Percentiles rank a stretch among this genome's conserved stretches.
Conservation (phyloP, 2,888 invertebrate species). For the Megamerina dolium region DNA sequence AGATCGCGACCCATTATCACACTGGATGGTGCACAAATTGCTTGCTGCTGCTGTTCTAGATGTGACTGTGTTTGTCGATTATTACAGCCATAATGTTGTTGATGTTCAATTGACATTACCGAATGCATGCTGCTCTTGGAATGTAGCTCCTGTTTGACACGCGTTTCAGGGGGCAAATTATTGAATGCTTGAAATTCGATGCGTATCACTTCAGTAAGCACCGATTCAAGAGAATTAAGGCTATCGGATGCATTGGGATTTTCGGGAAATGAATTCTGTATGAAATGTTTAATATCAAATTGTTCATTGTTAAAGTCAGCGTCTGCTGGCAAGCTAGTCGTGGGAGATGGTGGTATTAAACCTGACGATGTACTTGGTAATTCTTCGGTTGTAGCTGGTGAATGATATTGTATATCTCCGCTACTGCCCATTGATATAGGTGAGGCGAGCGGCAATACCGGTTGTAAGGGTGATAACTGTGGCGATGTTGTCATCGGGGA, state of each 20-base stretch:
- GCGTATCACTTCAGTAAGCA: constrained; percentile 78
- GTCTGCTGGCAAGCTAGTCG: constrained; percentile 9
- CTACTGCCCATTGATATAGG: constrained; percentile 4
- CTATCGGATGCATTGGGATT: constrained; percentile 29
- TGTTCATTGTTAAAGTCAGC: constrained; percentile 23
- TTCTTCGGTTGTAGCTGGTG: constrained; percentile 24
- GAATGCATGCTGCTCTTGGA: constrained; percentile 18
- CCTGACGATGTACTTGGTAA: constrained; percentile 30
- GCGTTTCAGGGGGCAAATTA: constrained; percentile 29
- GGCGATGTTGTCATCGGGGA: constrained; percentile 2
- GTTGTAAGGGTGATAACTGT: too few relatives aligned
- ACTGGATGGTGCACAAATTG: constrained; percentile 33
- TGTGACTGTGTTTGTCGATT: constrained; percentile 11
- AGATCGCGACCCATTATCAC: constrained; percentile 51
- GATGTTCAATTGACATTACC: constrained; percentile 8
- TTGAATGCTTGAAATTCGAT: constrained; percentile 68
- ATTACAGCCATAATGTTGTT: constrained; percentile 8
- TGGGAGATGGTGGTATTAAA: constrained; percentile 13
- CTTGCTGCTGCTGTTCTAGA: constrained; percentile 29
- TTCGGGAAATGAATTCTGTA: constrained; percentile 26
- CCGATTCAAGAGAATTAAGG: constrained; percentile 67
- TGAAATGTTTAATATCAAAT: constrained; percentile 33
- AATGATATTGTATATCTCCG: constrained; percentile 25
- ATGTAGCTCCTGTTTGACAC: constrained; percentile 35
- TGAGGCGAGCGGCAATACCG: constrained; percentile 8